These are phyloP conservation scores for Idaea dimidiata DNA, from an alignment of 2,888 invertebrate genomes.

Conservation along the genomic window DNA sequence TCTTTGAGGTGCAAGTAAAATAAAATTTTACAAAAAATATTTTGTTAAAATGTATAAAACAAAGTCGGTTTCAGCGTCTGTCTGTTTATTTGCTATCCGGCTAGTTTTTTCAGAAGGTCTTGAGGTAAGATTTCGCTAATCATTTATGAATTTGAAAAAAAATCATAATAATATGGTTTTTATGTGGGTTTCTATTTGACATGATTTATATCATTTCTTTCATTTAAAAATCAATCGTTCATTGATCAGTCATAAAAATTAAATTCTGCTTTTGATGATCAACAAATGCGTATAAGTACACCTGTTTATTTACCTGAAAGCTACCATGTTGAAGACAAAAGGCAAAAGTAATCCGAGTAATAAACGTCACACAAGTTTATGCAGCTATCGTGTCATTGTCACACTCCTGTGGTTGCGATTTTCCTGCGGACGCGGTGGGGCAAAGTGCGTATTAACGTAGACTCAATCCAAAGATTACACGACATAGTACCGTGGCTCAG, in stretches of 20 bases:
- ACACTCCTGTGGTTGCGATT: slow-evolving; percentile 37
- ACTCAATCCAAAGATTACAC: slow-evolving; percentile 32
- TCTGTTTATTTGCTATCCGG: too few relatives aligned
- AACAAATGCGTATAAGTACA: not conserved
- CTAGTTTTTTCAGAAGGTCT: too few relatives aligned
- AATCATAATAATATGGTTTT: too few relatives aligned
- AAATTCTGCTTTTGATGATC: too few relatives aligned
- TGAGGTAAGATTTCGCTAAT: too few relatives aligned
- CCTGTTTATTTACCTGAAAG: slow-evolving; percentile 42
- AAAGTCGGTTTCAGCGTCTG: too few relatives aligned
- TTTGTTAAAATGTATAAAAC: too few relatives aligned
- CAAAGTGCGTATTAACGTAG: slow-evolving; percentile 30
- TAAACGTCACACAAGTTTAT: slow-evolving; percentile 33
- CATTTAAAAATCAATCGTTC: not conserved
- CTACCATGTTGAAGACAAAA: slow-evolving; percentile 36
- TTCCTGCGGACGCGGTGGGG: slow-evolving; percentile 40
- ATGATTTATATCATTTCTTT: not conserved
- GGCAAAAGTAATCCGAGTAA: slow-evolving; percentile 30
- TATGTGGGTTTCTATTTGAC: too few relatives aligned
- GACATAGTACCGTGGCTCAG: slow-evolving; percentile 39
- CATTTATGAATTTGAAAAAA: too few relatives aligned
- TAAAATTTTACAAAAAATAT: too few relatives aligned
- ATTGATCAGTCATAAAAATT: not conserved
- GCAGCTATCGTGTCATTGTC: slow-evolving; percentile 45
- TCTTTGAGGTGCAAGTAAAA: too few relatives aligned